A percentile compares a stretch with the other conserved stretches of the same genome.
Evolutionary conservation across 2,888 invertebrate species (phyloP).

Genomic region (Pinctada fucata): DNA sequence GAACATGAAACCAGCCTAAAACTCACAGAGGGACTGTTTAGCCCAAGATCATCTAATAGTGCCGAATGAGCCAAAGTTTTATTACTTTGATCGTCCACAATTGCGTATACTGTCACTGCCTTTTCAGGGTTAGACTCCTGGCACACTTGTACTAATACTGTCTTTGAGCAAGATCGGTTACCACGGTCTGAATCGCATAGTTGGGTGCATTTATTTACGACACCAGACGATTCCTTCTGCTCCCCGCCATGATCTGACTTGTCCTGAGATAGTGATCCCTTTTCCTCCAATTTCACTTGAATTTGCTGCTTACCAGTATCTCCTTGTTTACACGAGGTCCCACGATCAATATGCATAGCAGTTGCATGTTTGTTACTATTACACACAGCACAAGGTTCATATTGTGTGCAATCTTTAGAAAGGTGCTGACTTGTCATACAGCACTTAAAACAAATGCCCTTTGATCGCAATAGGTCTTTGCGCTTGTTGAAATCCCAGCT

Average conservation of each 20-base stretch:
- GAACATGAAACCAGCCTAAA: neutral
- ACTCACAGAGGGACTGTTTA: neutral
- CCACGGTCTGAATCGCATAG: conserved; percentile 7
- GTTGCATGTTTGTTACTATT: neutral
- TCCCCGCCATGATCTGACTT: neutral
- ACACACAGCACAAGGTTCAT: neutral
- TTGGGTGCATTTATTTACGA: conserved; percentile 4
- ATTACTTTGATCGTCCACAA: conserved; percentile 7
- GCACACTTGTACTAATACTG: conserved; percentile 33
- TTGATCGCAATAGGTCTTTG: neutral
- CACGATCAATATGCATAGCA: conserved; percentile 17
- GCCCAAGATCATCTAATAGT: neutral
- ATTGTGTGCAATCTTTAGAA: no score
- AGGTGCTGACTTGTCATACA: no score
- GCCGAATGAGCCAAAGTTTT: neutral
- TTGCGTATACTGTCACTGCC: neutral
- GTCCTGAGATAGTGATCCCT: neutral
- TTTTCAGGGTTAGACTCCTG: conserved; percentile 6
- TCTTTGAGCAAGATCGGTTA: conserved; percentile 44
- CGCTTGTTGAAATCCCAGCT: neutral
- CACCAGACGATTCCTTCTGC: neutral
- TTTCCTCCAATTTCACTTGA: neutral
- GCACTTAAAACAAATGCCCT: neutral
- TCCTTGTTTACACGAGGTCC: no score
- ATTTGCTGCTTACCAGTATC: neutral